Base-by-base conservation (phyloP, 2,113 vertebrate species). In the Gnathonemus longibarbis region DNA sequence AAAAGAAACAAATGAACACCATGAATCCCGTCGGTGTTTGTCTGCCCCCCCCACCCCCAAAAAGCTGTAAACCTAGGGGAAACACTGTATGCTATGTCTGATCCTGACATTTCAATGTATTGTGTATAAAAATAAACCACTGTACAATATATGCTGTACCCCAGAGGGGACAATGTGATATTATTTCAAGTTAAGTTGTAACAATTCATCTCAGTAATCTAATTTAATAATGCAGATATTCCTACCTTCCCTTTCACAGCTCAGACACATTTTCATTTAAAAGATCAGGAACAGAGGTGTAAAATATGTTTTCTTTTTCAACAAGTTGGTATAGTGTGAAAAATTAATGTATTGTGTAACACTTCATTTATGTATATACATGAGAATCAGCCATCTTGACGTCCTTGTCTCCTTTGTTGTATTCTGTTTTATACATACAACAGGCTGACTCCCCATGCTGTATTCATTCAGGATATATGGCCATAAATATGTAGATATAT, bases 191-290 rank as follows among this genome's bases (percentile, higher is more conserved):
- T 91, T 94, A 90, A 94, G 95, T 95, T 96, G 94, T 92, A 92
- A 91, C 95, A 94, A 95, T 95, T 94, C 95, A 96, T 95, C 62
- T 13, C 95, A 94, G 94, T 93, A 93, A 92, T 92, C 94, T 93
- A 94, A 95, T 94, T 96, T 96, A 96, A 96, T 96, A 95, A 94
- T 90, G 95, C 96, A 95, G 95, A 94, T 95, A 95, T 91, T 10
- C 35, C 35, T 70, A 90, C 88, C 95, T 92, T 94, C 95, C 95
- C 95, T 94, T 97, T 96, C 96, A 70, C 62, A 70, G n/a, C 62
- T 70, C 8, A 70, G 10, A 31, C 62, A 70, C 62, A 31, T 70
- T 27, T 70, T 94, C 95, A 96, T 93, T 93, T 93, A 95, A 95
- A 96, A 95, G 95, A 94, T 94, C 93, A 92, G 85, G 94, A 70